phyloP scores from a whole-genome alignment of 2,888 invertebrate genomes.

The Polymixis flavicincta region DNA sequence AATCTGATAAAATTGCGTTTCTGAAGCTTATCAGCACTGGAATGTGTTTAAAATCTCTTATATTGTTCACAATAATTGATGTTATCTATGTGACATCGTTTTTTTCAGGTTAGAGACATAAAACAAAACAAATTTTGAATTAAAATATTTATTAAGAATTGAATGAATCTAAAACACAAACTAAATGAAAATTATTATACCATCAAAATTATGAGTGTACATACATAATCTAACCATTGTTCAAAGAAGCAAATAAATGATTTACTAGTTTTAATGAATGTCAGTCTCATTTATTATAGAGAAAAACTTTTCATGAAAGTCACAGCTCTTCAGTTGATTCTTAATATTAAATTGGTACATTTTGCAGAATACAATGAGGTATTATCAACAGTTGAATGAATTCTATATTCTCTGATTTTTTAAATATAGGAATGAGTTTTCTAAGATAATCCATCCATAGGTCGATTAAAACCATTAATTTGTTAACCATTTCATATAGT shows the following conservation, averaged over 20 bases:
- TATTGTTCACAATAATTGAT: neutral
- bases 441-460: neutral
- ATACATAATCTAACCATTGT: neutral
- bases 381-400: neutral
- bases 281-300: neutral
- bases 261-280: too few relatives aligned
- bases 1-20: slow-evolving; percentile 31
- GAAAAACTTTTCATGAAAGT: neutral
- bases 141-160: neutral
- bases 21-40: slow-evolving; percentile 47
- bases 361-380: neutral
- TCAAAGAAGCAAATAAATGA: too few relatives aligned
- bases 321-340: neutral
- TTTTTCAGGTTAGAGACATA: neutral
- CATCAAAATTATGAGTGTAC: neutral
- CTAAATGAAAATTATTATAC: neutral
- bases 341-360: neutral
- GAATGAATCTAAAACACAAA: neutral
- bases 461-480: neutral
- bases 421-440: neutral
- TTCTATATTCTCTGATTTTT: neutral
- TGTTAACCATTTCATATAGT: neutral
- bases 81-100: neutral
- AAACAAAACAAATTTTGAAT: neutral
- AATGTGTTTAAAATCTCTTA: slow-evolving; percentile 22